These are phyloP conservation scores for Silurus lanzhouensis DNA, from an alignment of 2,797 vertebrate species.

Conservation along the genomic window DNA sequence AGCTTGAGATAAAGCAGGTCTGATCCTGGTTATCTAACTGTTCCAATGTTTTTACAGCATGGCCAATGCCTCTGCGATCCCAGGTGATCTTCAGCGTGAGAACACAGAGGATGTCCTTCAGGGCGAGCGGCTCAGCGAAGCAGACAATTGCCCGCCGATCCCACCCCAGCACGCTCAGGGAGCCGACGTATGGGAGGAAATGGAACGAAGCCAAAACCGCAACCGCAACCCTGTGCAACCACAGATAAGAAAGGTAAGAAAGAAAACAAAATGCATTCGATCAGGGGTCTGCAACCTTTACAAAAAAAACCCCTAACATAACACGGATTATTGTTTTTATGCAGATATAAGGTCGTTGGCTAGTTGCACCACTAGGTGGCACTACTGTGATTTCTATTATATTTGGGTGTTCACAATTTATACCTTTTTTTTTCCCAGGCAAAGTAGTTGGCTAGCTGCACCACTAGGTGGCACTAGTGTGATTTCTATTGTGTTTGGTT, in stretches of 20 bases:
- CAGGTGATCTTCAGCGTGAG: constrained; percentile 90
- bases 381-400: too few species aligned
- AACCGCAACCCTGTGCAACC: constrained; percentile 83
- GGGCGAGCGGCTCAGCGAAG: constrained; percentile 95
- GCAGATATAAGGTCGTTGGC: too few species aligned
- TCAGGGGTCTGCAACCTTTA: too few species aligned
- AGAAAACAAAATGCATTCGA: not conserved
- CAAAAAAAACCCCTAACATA: too few species aligned
- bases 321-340: too few species aligned
- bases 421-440: too few species aligned
- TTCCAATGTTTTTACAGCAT: constrained; percentile 75
- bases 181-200: constrained; percentile 93
- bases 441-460: too few species aligned
- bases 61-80: constrained; percentile 95
- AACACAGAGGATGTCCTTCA: constrained; percentile 98
- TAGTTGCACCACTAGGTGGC: too few species aligned
- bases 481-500: too few species aligned
- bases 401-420: too few species aligned
- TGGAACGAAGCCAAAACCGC: constrained; percentile 89
- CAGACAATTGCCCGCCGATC: constrained; percentile 88
- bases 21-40: not conserved
- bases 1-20: not conserved
- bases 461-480: too few species aligned
- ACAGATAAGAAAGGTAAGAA: constrained; percentile 87
- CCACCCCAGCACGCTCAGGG: constrained; percentile 79